Base-by-base conservation (phyloP, 2,797 vertebrate species). In the Danio aesculapii region DNA sequence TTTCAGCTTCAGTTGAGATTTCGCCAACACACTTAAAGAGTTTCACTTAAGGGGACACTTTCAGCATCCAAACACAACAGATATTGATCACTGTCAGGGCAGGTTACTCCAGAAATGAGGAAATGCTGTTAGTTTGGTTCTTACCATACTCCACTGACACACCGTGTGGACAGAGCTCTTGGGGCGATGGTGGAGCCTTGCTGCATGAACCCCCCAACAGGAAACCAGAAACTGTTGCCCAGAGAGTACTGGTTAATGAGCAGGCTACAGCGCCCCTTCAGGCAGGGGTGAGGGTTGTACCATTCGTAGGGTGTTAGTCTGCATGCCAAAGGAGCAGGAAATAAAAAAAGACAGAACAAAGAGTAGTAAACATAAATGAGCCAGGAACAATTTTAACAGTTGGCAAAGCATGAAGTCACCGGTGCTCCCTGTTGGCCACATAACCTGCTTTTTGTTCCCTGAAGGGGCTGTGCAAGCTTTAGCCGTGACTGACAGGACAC, bases 211-310 rank as follows among this genome's bases (percentile, higher is more conserved):
- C 98, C 98, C 72, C 98, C 98, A 0, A 99, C 98, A 0, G 98
- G 98, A 88, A 99, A 99, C 98, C 98, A 99, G 88, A 99, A 94
- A 86, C 98, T 99, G 93, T 99, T 99, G 78, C 98, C 98, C 0
- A 99, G 94, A 0, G 98, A 99, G 87, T 99, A 99, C 91, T 99
- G 98, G 86, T 99, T 99, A 87, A 99, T 96, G 41, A 99, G 94
- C 50, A 99, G 94, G 83, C 95, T 96, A 88, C 97, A 99, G 44
- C 95, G 95, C 44, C 97, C 98, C 86, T 97, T 97, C 0, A 97
- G 94, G 85, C 98, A 99, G 0, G 98, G 96, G 87, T 99, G 98
- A 17, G 98, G 98, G 88, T 98, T 99, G 93, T 99, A 99, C 98
- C 98, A 99, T 90, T 99, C 98, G 0, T 99, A 99, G 0, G 98